Conservation (phyloP, 2,113 vertebrate genomes). For the Grantiella picta region DNA sequence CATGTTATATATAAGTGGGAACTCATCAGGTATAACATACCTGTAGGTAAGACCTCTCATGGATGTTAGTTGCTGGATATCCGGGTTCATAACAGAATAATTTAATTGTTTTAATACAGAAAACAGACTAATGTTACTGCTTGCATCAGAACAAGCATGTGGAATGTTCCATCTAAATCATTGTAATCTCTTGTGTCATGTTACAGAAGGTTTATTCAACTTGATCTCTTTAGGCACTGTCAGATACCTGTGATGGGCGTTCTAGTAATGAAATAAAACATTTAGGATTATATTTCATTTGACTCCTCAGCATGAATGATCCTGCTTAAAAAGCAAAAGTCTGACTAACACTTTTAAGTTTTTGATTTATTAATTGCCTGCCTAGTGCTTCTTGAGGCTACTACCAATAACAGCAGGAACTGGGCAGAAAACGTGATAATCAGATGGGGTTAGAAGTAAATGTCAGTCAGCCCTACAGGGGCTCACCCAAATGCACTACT, state of each 20-base stretch:
- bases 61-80: not conserved
- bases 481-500: not conserved
- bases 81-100: not conserved
- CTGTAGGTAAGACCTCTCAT: not conserved
- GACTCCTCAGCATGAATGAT: not conserved
- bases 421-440: not conserved
- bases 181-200: not conserved
- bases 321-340: not conserved
- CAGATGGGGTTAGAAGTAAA: not conserved
- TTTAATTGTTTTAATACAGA: not conserved
- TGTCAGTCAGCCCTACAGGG: not conserved
- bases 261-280: not conserved
- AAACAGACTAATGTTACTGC: not conserved
- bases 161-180: not conserved
- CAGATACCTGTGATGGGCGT: not conserved
- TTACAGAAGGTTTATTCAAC: not conserved
- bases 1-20: not conserved
- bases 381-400: not conserved
- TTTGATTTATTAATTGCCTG: not conserved
- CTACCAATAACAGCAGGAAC: not conserved
- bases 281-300: not conserved
- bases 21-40: not conserved
- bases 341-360: not conserved
- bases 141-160: not conserved
- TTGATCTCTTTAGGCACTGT: not conserved